These are phyloP conservation scores for Lacanobia wlatinum DNA, from an alignment of 2,888 invertebrate genomes.

Conservation along the genomic window DNA sequence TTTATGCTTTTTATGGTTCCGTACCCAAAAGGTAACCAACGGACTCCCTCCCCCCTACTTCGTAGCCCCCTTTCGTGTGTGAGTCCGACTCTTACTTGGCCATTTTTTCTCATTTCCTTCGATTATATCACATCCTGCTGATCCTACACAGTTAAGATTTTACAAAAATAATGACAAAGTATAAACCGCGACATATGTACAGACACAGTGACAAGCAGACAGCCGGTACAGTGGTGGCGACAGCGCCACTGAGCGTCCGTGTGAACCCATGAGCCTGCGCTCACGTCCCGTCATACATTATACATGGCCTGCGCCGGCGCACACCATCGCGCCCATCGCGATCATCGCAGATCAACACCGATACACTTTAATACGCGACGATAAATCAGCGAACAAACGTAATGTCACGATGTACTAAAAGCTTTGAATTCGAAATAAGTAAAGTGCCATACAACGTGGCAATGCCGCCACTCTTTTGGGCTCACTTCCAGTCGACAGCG, in stretches of 20 bases:
- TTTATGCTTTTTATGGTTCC: background rate
- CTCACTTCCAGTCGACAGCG: too few relatives aligned
- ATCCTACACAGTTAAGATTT: too few relatives aligned
- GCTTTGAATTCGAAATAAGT: slow-evolving; percentile 9
- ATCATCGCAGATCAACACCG: slow-evolving; percentile 46
- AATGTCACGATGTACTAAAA: slow-evolving; percentile 25
- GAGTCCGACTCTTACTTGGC: too few relatives aligned
- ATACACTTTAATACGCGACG: slow-evolving; percentile 44
- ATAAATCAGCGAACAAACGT: slow-evolving; percentile 23
- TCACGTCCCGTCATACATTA: slow-evolving; percentile 54
- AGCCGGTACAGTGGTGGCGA: slow-evolving; percentile 8
- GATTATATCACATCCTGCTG: background rate
- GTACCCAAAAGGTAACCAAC: too few relatives aligned
- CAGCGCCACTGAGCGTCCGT: slow-evolving; percentile 36
- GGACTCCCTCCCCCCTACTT: too few relatives aligned
- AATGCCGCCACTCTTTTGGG: too few relatives aligned
- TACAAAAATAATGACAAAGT: background rate
- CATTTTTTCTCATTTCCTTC: background rate
- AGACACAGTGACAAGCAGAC: slow-evolving; percentile 1
- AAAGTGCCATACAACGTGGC: too few relatives aligned
- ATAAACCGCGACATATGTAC: background rate
- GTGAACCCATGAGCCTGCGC: slow-evolving; percentile 47
- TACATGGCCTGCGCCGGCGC: slow-evolving; percentile 49
- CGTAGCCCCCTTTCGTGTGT: too few relatives aligned
- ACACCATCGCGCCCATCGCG: slow-evolving; percentile 46